Conservation (phyloP, 2,113 vertebrate species). For the Micronycteris hirsuta region DNA sequence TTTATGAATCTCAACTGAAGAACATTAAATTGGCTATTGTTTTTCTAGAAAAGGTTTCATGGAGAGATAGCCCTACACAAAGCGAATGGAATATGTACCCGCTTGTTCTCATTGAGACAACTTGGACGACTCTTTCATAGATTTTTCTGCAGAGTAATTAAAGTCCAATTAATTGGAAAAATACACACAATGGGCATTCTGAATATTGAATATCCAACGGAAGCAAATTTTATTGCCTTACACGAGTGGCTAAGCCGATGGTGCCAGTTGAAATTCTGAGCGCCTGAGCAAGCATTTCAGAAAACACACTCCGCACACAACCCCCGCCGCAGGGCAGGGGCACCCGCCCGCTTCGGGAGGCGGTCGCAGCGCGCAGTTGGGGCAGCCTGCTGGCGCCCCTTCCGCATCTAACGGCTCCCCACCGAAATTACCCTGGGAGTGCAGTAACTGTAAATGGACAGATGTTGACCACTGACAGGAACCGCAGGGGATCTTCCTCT, state of each 20-base stretch:
- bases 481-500: not conserved
- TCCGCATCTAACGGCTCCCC: not conserved
- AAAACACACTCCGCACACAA: not conserved
- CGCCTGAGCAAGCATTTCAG: not conserved
- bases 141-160: constrained; percentile 70
- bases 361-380: no score
- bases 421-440: not conserved
- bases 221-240: constrained; percentile 46
- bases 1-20: constrained; percentile 55
- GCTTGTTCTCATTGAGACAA: constrained; percentile 46
- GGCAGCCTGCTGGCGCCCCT: not conserved
- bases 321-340: no score
- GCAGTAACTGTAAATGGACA: not conserved
- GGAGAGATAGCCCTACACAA: constrained; percentile 38
- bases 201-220: constrained; percentile 22
- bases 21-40: constrained; percentile 61
- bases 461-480: not conserved
- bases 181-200: constrained; percentile 63
- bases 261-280: constrained; percentile 43
- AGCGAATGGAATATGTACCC: constrained; percentile 18
- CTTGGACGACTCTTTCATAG: constrained; percentile 61
- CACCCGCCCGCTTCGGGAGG: not conserved
- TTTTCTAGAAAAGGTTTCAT: constrained; percentile 32
- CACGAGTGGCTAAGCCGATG: not conserved
- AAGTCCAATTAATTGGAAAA: constrained; percentile 71